These are phyloP conservation scores for Pedicia rivosa DNA, from an alignment of 2,888 invertebrate species.

Conservation along the genomic window DNA sequence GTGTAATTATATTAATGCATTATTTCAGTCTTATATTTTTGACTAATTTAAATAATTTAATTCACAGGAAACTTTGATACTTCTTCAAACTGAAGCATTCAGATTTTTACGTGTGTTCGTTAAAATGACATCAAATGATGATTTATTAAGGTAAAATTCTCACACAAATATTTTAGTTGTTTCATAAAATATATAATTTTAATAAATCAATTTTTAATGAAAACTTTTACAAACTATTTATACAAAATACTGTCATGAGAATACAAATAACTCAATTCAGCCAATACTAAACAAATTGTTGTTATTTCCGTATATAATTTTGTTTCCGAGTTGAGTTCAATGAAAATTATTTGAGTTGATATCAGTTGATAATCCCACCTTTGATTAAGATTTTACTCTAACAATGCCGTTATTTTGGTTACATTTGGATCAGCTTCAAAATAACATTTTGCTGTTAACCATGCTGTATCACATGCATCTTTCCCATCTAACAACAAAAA, in stretches of 20 bases:
- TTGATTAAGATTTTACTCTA: background rate
- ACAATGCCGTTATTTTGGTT: background rate
- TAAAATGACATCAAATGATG: constrained; percentile 20
- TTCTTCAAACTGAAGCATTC: constrained; percentile 42
- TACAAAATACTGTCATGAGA: too few relatives aligned
- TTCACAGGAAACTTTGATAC: constrained; percentile 23
- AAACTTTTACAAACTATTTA: too few relatives aligned
- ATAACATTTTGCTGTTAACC: constrained; percentile 22
- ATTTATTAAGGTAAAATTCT: constrained; percentile 22
- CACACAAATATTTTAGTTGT: background rate
- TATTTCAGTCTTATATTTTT: background rate
- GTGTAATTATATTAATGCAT: constrained; percentile 3
- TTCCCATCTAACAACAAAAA: constrained; percentile 19
- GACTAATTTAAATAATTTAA: background rate
- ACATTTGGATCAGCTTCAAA: constrained; percentile 19
- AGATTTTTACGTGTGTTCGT: constrained; percentile 24
- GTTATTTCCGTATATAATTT: too few relatives aligned
- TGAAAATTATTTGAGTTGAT: too few relatives aligned
- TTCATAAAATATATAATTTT: background rate
- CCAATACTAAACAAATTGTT: too few relatives aligned
- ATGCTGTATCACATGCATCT: constrained; percentile 25
- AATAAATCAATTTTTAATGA: background rate
- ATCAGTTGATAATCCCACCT: background rate
- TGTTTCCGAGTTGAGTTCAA: too few relatives aligned
- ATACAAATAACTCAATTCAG: too few relatives aligned